Conservation (phyloP, 2,113 vertebrate species). For the Leucosticte australis region DNA sequence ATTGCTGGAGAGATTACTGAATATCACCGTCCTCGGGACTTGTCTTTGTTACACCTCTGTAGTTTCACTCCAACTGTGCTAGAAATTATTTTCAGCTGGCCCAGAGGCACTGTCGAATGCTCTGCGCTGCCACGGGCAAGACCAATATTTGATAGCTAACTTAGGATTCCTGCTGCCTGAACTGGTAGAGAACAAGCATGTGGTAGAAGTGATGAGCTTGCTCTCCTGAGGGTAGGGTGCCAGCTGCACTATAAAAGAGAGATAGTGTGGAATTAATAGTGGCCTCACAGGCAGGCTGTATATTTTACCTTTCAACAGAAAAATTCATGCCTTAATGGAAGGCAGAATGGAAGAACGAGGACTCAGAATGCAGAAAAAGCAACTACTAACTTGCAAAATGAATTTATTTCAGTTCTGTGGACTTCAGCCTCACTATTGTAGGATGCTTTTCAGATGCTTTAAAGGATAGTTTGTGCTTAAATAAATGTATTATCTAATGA, state of each 20-base stretch:
- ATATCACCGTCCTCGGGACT: constrained; percentile 14
- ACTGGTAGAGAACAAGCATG: constrained; percentile 66
- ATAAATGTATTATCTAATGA: neutral
- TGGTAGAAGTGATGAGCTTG: constrained; percentile 65
- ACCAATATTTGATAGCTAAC: constrained; percentile 59
- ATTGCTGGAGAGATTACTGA: constrained; percentile 17
- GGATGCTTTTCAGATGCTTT: neutral
- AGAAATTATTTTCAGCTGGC: constrained; percentile 69
- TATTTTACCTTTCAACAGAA: constrained; percentile 49
- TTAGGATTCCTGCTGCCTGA: constrained; percentile 60
- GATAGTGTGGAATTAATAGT: constrained; percentile 71
- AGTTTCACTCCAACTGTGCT: constrained; percentile 45
- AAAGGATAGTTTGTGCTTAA: neutral
- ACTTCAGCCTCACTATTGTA: neutral
- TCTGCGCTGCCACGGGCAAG: constrained; percentile 38
- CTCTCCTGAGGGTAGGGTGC: constrained; percentile 65
- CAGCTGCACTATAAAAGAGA: constrained; percentile 68
- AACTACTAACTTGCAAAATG: neutral
- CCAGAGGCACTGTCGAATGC: constrained; percentile 41
- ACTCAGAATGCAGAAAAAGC: neutral
- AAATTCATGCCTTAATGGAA: constrained; percentile 38
- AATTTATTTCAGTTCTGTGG: neutral
- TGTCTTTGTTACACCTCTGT: constrained; percentile 41
- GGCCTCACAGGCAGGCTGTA: constrained; percentile 54
- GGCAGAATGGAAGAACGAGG: neutral